Base-by-base conservation (phyloP, 2,888 invertebrate species). In the Elmis aenea region DNA sequence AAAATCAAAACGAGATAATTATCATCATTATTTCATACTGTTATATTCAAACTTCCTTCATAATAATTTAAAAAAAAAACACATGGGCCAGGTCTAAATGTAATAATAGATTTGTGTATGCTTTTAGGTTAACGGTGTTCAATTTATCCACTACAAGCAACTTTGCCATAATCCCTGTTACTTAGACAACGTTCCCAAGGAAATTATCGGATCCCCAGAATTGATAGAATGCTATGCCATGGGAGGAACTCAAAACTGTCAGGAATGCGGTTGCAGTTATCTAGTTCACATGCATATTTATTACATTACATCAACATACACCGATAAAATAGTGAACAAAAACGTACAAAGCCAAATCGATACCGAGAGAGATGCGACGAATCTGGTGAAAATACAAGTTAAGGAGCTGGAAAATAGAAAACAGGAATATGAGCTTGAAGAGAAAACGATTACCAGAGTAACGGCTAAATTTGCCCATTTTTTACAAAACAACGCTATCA, bases 141-240 rank as follows among this genome's bases (percentile, higher is more conserved):
- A n/a, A n/a, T n/a, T n/a, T n/a, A n/a, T n/a, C 4, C 57, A 63
- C 34, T 66, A 62, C 40, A 56, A 52, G 33, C 57, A 58, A 24
- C 42, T 57, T 36, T 65, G 65, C 25, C 63, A 62, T 32, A 57
- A 62, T 45, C 64, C 62, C 1, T 66, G 64, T 34, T n/a, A 57
- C 34, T 45, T 64, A n/a, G 48, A 14, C 5, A 60, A 59, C 34
- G 57, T 64, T 3, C 52, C 56, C 1, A 52, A 46, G 32, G 61
- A 66, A 39, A 48, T 62, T 9, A 51, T 64, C 16, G 63, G 63
- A 13, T 50, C 51, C 28, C 55, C 62, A 2, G 57, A 52, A 37
- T 47, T 64, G 33, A 45, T 52, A 3, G 6, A 54, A 27, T 64
- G 64, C 46, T 44, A 54, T 12, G 58, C 62, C 3, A 64, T 64